Evolutionary conservation across 2,888 invertebrate genomes (phyloP).

Genomic region (Troilus luridus): DNA sequence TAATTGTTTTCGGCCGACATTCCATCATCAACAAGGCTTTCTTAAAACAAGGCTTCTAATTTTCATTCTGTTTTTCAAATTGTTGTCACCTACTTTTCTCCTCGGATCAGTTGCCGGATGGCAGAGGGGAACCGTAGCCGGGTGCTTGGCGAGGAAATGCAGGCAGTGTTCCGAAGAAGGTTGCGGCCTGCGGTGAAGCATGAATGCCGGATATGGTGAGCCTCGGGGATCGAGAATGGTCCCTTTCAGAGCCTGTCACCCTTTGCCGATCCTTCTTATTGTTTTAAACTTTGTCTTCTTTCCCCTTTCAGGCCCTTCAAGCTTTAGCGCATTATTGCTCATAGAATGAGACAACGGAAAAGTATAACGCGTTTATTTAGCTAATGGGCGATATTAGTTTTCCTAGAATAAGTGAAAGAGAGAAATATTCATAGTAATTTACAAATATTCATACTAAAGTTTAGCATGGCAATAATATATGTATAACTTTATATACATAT

Average conservation of each 20-base stretch:
- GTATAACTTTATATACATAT: no score
- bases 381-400: no score
- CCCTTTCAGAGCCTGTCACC: constrained; percentile 41
- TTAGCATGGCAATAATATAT: no score
- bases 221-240: neutral
- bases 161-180: constrained; percentile 32
- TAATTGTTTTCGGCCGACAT: no score
- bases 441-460: no score
- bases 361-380: neutral
- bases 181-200: constrained; percentile 47
- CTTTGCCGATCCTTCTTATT: constrained; percentile 18
- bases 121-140: neutral
- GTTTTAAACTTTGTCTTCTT: neutral
- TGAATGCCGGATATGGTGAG: neutral
- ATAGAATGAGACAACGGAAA: neutral
- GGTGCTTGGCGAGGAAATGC: constrained; percentile 9
- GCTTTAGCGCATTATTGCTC: neutral
- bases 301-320: neutral
- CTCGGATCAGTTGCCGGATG: neutral
- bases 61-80: neutral
- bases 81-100: neutral
- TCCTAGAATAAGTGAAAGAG: neutral
- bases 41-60: no score
- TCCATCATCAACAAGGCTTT: no score
- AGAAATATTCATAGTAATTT: neutral